Percentiles rank a stretch among this genome's conserved stretches.
Evolutionary conservation across 1,140 invertebrate genomes (phyloP).

Genomic region (Holcopasites calliopsidis): DNA sequence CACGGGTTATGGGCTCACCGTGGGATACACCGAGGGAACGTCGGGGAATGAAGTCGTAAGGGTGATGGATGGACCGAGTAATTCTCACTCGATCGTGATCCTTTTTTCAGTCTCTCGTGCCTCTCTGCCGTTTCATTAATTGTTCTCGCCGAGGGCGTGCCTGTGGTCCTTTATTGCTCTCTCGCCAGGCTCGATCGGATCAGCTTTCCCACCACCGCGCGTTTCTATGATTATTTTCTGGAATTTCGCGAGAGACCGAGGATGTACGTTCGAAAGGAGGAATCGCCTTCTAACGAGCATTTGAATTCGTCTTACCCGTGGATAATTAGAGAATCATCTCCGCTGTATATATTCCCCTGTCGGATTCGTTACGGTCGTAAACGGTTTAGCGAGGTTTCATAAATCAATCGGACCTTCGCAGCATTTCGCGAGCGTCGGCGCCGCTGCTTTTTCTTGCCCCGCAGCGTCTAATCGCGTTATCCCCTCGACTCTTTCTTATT

Average conservation of each 20-base stretch:
- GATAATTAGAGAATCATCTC: neutral
- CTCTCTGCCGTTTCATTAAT: no score
- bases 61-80: neutral
- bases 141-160: no score
- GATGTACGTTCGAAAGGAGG: no score
- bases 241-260: no score
- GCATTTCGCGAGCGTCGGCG: neutral
- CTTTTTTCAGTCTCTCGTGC: no score
- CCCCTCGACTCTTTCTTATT: neutral
- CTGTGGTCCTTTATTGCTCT: no score
- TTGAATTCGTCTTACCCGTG: no score
- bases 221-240: no score
- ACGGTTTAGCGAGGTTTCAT: neutral
- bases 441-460: neutral
- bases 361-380: slow-evolving; percentile 9
- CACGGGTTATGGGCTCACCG: slow-evolving; percentile 30
- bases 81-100: neutral
- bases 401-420: slow-evolving; percentile 17
- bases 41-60: slow-evolving; percentile 34
- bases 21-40: no score
- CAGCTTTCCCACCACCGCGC: no score
- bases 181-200: no score
- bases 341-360: neutral
- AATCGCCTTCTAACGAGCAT: no score
- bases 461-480: neutral